Conservation (phyloP, 2,797 vertebrate species). For the Oryzias sinensis region DNA sequence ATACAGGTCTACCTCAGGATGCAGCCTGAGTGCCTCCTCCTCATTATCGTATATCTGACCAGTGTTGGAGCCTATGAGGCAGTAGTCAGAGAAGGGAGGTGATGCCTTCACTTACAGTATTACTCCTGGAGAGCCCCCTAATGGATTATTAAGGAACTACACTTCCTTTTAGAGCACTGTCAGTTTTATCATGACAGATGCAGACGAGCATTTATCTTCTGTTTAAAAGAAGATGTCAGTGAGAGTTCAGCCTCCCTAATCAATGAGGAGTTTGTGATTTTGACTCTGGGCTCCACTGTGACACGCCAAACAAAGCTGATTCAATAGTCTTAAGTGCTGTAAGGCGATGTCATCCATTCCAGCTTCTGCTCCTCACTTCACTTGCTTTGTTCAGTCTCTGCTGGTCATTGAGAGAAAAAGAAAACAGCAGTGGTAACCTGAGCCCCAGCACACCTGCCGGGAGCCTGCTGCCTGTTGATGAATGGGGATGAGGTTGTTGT, state of each 20-base stretch:
- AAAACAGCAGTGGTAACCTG: slow-evolving; percentile 15
- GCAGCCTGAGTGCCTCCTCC: slow-evolving; percentile 14
- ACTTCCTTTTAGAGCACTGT: slow-evolving; percentile 4
- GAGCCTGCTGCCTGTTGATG: slow-evolving; percentile 29
- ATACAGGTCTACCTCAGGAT: too few species aligned
- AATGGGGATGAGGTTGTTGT: slow-evolving; percentile 52
- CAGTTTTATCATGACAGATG: slow-evolving; percentile 2
- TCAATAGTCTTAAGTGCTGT: slow-evolving; percentile 1
- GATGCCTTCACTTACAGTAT: slow-evolving; percentile 38
- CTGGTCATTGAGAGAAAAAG: slow-evolving; percentile 2
- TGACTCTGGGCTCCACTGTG: slow-evolving; percentile 3
- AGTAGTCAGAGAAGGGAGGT: slow-evolving; percentile 20
- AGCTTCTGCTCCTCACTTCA: slow-evolving; percentile 4
- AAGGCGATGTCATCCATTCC: slow-evolving; percentile 3
- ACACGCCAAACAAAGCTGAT: slow-evolving; percentile 17
- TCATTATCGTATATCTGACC: slow-evolving; percentile 51
- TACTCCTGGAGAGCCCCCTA: slow-evolving; percentile 69
- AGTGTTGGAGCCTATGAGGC: slow-evolving; percentile 29
- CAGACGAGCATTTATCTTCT: not conserved
- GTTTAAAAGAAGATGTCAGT: not conserved
- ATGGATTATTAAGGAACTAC: slow-evolving; percentile 44
- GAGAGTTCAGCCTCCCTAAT: slow-evolving; percentile 7
- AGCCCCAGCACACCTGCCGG: slow-evolving; percentile 18
- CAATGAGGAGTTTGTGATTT: slow-evolving; percentile 3
- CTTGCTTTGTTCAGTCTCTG: slow-evolving; percentile 1